phyloP scores from a whole-genome alignment of 1,140 invertebrate species.

The Meteorus sp. region DNA sequence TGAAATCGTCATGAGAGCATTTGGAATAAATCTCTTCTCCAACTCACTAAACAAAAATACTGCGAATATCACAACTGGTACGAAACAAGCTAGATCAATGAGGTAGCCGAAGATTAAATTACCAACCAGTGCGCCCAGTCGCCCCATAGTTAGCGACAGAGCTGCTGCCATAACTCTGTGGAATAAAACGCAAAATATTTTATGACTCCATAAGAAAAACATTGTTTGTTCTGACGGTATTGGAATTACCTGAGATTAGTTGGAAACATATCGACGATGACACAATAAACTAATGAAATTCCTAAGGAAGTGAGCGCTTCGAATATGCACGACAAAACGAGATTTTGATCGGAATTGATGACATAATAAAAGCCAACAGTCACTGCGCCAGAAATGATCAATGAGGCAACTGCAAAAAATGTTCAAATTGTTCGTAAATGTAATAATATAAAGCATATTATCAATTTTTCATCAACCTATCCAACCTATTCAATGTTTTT shows the following conservation, averaged over 20 bases:
- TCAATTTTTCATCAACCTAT: too few relatives aligned
- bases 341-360: slow-evolving; percentile 68
- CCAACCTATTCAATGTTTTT: not conserved
- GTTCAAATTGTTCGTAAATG: too few relatives aligned
- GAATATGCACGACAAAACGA: slow-evolving; percentile 74
- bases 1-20: slow-evolving; percentile 63
- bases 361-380: slow-evolving; percentile 78
- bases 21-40: slow-evolving; percentile 70
- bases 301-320: slow-evolving; percentile 74
- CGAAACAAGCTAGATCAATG: slow-evolving; percentile 68
- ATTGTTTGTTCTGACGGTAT: not conserved
- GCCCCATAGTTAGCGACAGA: slow-evolving; percentile 70
- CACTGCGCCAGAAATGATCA: slow-evolving; percentile 71
- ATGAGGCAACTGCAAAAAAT: slow-evolving; percentile 71
- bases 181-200: slow-evolving; percentile 9
- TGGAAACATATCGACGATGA: slow-evolving; percentile 76
- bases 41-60: slow-evolving; percentile 71
- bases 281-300: slow-evolving; percentile 74
- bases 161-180: slow-evolving; percentile 73
- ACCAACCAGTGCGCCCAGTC: slow-evolving; percentile 69
- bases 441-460: slow-evolving; percentile 17
- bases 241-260: slow-evolving; percentile 71
- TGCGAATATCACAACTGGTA: slow-evolving; percentile 70
- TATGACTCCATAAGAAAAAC: not conserved
- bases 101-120: slow-evolving; percentile 50